Percentiles rank a stretch among this genome's conserved stretches.
phyloP scores from a whole-genome alignment of 2,797 vertebrate genomes.

The Peromyscus eremicus region DNA sequence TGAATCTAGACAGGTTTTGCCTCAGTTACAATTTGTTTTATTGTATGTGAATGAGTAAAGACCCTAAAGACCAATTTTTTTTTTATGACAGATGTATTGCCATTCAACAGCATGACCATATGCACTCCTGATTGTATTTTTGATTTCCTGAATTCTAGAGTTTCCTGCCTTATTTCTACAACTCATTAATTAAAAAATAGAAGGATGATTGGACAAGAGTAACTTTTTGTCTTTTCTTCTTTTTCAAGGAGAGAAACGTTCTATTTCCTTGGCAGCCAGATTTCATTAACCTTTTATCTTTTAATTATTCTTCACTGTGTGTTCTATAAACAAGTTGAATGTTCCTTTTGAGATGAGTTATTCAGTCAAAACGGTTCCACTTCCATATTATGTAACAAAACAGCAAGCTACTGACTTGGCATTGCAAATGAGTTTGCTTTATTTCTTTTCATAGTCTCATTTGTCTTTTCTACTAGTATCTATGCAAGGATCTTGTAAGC shows the following conservation, averaged over 20 bases:
- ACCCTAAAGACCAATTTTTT: constrained; percentile 55
- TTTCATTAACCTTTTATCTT: constrained; percentile 52
- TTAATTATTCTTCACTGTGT: background rate
- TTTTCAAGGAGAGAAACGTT: constrained; percentile 50
- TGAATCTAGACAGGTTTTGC: rapidly evolving
- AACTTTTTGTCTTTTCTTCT: background rate
- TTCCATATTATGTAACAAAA: constrained; percentile 40
- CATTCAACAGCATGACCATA: rapidly evolving
- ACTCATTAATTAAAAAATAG: constrained; percentile 77
- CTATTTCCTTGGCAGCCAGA: constrained; percentile 42
- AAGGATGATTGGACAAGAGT: background rate
- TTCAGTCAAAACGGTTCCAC: constrained; percentile 70
- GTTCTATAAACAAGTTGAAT: constrained; percentile 51
- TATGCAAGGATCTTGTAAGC: constrained; percentile 38
- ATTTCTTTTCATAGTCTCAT: constrained; percentile 63
- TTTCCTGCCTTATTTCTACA: constrained; percentile 72
- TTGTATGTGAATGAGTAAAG: background rate
- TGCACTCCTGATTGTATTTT: constrained; percentile 75
- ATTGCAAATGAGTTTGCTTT: constrained; percentile 71
- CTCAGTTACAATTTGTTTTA: background rate
- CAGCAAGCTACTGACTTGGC: constrained; percentile 44
- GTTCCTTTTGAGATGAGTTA: constrained; percentile 65
- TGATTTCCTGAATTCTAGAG: constrained; percentile 71
- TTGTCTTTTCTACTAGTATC: constrained; percentile 61
- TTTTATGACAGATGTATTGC: constrained; percentile 38